phyloP scores from a whole-genome alignment of 2,113 vertebrate species.

The Anthoscopus minutus region DNA sequence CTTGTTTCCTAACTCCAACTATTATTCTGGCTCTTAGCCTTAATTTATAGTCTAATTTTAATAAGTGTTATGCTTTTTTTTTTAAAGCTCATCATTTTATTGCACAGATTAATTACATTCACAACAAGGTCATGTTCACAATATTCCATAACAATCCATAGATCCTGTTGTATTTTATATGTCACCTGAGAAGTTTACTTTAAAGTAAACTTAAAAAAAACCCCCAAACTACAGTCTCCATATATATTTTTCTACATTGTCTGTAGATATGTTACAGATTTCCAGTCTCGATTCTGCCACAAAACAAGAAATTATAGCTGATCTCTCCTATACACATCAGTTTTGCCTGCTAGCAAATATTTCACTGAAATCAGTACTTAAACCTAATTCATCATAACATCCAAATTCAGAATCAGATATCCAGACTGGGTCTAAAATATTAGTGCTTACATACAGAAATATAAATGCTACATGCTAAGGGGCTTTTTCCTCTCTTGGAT shows the following conservation, averaged over 20 bases:
- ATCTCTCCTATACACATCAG: not conserved
- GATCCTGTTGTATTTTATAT: slow-evolving; percentile 12
- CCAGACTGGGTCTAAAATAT: not conserved
- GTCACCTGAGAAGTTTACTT: not conserved
- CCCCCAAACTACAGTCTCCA: not conserved
- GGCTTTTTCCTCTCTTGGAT: not conserved
- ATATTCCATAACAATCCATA: slow-evolving; percentile 93
- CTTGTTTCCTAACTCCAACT: not conserved
- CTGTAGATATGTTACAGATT: not conserved
- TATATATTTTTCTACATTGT: not conserved
- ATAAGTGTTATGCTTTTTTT: not conserved
- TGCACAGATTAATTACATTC: slow-evolving; percentile 88
- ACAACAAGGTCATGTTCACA: slow-evolving; percentile 88
- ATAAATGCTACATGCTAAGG: not conserved
- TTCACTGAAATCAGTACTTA: not conserved
- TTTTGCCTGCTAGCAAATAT: not conserved
- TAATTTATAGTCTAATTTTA: not conserved
- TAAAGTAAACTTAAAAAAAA: not conserved
- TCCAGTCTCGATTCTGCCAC: not conserved
- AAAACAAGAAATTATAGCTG: not conserved
- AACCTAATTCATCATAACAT: not conserved
- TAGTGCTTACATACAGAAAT: not conserved
- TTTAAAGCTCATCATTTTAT: slow-evolving; percentile 79
- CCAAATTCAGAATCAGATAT: not conserved
- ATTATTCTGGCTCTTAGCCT: not conserved